Evolutionary conservation across 2,888 invertebrate species (phyloP), one percentile per base, ranked within the genome.

Genomic region (Thysanoteuthis rhombus): DNA sequence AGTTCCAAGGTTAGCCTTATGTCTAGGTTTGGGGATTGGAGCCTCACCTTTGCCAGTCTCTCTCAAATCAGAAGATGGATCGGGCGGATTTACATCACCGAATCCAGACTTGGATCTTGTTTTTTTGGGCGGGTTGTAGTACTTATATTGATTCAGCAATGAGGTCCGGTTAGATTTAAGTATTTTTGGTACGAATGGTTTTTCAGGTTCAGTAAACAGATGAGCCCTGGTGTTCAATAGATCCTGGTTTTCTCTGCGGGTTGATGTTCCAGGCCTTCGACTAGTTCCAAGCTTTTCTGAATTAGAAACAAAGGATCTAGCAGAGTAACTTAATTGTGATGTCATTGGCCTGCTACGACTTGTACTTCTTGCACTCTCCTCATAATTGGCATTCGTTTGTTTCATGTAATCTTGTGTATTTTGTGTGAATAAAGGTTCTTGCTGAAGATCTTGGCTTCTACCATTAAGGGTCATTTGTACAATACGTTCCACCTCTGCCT

Each of bases 141-240:
- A 96, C 94, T 96, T 96, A 93, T 96, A 96, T 93, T 96, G 94
- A 93, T 95, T 96, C 93, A 97, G 95, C 89, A 95, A 95, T 19
- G 97, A 97, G 47, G 95, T 94, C n/a, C 95, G 94, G 93, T 96
- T 96, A 45, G 95, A 95, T 94, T 96, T 96, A 28, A 97, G 95
- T 38, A 96, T 96, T 90, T 97, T 94, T 36, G 97, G 97, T 16
- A 96, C 96, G 94, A 97, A 97, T 28, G 97, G 96, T 93, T 96
- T 96, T 39, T 95, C 95, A 38, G 95, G 95, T 92, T 97, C 96
- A 19, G 96, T 97, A 94, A 97, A 97, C 42, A 95, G 95, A 93
- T 97, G 96, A 28, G 95, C 93, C 42, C 96, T 95, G 89, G 95
- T 96, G 32, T 96, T 95, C 12, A 97, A 94, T 0, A 97, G 93